Evolutionary conservation across 2,888 invertebrate species (phyloP).

Genomic region (Nowickia ferox): DNA sequence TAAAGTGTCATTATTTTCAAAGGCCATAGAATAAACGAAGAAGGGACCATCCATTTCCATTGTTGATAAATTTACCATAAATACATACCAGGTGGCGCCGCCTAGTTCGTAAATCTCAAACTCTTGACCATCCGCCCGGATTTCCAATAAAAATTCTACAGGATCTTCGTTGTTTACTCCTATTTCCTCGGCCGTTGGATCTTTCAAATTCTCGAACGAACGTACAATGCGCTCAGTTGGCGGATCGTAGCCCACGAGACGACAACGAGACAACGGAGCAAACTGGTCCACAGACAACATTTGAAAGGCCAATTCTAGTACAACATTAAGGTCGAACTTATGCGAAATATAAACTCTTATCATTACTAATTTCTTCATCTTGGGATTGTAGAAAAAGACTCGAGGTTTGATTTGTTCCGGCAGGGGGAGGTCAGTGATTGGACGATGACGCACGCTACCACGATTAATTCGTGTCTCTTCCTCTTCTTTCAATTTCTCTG

Average conservation of each 20-base stretch:
- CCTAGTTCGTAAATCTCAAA: conserved; percentile 87
- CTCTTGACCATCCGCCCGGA: conserved; percentile 85
- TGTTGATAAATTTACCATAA: conserved; percentile 85
- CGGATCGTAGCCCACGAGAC: conserved; percentile 89
- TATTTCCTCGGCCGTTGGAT: conserved; percentile 78
- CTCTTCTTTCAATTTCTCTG: conserved; percentile 86
- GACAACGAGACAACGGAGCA: conserved; percentile 87
- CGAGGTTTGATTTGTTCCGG: conserved; percentile 85
- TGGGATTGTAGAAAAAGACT: conserved; percentile 87
- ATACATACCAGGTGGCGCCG: conserved; percentile 86
- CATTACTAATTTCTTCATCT: conserved; percentile 84
- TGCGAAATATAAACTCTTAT: conserved; percentile 85
- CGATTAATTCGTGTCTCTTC: conserved; percentile 84
- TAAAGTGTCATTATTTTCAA: conserved; percentile 85
- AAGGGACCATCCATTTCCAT: conserved; percentile 87
- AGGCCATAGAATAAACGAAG: conserved; percentile 85
- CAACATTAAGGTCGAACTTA: conserved; percentile 85
- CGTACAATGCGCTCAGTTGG: conserved; percentile 86
- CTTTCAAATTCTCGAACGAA: conserved; percentile 86
- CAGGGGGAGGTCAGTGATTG: conserved; percentile 80
- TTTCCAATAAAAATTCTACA: conserved; percentile 87
- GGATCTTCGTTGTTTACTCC: conserved; percentile 76
- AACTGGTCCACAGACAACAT: conserved; percentile 85
- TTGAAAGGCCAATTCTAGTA: conserved; percentile 85
- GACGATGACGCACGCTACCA: conserved; percentile 82